Conservation (phyloP, 2,113 vertebrate genomes). For the Lepus europaeus region DNA sequence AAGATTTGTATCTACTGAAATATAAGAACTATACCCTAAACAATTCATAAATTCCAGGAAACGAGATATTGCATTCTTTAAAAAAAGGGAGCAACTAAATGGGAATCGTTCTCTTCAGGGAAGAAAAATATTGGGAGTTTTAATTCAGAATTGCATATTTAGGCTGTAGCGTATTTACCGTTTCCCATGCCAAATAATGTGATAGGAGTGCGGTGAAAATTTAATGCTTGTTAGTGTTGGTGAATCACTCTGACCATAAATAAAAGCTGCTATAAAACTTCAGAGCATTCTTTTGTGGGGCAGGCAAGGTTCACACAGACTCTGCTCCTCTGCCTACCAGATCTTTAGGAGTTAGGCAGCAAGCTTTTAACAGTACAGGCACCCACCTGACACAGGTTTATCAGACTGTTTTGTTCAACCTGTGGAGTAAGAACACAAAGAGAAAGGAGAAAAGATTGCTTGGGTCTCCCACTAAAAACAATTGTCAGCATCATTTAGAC, state of each 20-base stretch:
- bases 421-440: background rate
- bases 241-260: conserved; percentile 74
- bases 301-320: conserved; percentile 59
- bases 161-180: conserved; percentile 31
- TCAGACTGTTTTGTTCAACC: conserved; percentile 33
- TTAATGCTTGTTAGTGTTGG: conserved; percentile 73
- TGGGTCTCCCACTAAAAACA: background rate
- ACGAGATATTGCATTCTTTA: background rate
- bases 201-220: conserved; percentile 63
- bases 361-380: background rate
- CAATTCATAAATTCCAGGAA: conserved; percentile 45
- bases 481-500: background rate
- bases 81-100: conserved; percentile 37
- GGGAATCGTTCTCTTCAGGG: background rate
- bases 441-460: background rate
- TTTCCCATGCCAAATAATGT: conserved; percentile 65
- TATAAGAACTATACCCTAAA: conserved; percentile 32
- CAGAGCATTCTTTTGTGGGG: conserved; percentile 74
- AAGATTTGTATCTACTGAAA: conserved; percentile 62
- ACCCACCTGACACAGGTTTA: conserved; percentile 27
- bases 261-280: conserved; percentile 80
- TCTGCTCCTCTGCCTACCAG: conserved; percentile 25
- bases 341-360: background rate
- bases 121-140: conserved; percentile 26
- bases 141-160: conserved; percentile 52